Evolutionary conservation across 23 tunicate species (phyloP).

Genomic region (Phallusia fumigata): DNA sequence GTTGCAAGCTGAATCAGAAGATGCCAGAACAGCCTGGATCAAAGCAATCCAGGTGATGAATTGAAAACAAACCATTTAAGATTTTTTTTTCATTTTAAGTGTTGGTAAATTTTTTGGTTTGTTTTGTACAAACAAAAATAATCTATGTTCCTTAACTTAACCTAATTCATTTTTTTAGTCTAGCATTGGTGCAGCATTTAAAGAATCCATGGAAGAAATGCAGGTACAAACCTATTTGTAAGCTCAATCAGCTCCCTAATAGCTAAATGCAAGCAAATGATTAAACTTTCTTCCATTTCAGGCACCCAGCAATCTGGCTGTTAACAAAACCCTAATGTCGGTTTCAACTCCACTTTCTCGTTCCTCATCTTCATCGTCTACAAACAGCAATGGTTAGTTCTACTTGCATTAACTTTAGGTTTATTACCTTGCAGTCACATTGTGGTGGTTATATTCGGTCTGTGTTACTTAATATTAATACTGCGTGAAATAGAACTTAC

Average conservation of each 20-base stretch:
- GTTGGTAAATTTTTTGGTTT: neutral
- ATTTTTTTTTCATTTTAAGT: too few species aligned
- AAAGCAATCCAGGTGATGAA: constrained; percentile 69
- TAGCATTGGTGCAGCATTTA: constrained; percentile 80
- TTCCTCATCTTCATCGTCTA: constrained; percentile 24
- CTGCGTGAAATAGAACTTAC: too few species aligned
- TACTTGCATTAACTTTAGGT: neutral
- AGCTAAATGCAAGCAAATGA: too few species aligned
- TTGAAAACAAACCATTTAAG: neutral
- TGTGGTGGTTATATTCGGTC: too few species aligned
- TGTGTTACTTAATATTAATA: too few species aligned
- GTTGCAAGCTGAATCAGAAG: constrained; percentile 81
- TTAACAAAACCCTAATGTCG: constrained; percentile 22
- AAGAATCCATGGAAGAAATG: constrained; percentile 47
- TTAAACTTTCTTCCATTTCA: neutral
- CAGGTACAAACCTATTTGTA: neutral
- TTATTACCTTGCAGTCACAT: too few species aligned
- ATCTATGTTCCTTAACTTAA: neutral
- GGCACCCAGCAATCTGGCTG: constrained; percentile 1
- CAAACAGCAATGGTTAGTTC: constrained; percentile 24
- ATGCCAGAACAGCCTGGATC: constrained; percentile 76
- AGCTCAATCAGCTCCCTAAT: neutral
- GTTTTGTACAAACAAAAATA: neutral
- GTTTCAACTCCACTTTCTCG: constrained; percentile 15
- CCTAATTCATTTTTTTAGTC: constrained; percentile 39